These are phyloP conservation scores for Pagrus major DNA, from an alignment of 2,113 vertebrate genomes.

Conservation along the genomic window DNA sequence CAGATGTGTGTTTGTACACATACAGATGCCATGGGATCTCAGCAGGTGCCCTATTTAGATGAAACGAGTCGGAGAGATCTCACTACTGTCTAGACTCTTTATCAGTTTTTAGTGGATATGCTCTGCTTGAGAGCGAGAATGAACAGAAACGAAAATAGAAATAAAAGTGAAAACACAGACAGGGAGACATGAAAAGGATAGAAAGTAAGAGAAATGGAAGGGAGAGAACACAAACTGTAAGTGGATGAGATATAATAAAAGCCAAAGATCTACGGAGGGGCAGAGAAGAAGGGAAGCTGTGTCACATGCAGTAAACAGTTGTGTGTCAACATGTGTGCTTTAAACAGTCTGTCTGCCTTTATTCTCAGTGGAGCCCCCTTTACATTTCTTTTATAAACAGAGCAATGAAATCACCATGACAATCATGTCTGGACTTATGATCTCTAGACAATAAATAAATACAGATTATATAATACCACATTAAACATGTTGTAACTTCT, in stretches of 20 bases:
- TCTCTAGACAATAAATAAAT: slow-evolving; percentile 7
- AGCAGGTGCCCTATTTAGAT: slow-evolving; percentile 43
- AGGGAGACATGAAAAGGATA: background rate
- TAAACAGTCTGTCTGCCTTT: background rate
- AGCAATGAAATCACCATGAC: background rate
- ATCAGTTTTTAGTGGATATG: slow-evolving; percentile 29
- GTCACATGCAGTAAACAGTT: background rate
- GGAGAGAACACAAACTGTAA: background rate
- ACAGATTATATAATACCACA: background rate
- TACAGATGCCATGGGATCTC: slow-evolving; percentile 24
- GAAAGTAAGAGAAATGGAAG: background rate
- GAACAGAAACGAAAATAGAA: background rate
- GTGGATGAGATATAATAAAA: slow-evolving; percentile 1
- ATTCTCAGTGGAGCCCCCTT: background rate
- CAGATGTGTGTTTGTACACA: slow-evolving; percentile 19
- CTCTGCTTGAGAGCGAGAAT: slow-evolving; percentile 1
- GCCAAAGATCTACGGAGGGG: background rate
- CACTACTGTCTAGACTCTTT: slow-evolving; percentile 45
- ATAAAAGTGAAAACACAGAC: slow-evolving; percentile 15
- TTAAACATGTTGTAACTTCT: background rate
- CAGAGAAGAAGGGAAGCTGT: background rate
- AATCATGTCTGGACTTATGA: background rate
- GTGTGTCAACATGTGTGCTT: slow-evolving; percentile 1
- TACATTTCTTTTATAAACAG: background rate
- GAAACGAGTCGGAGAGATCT: slow-evolving; percentile 53